Percentiles rank a stretch among this genome's conserved stretches.
Conservation (phyloP, 2,888 invertebrate species). For the Andrena bucephala region DNA sequence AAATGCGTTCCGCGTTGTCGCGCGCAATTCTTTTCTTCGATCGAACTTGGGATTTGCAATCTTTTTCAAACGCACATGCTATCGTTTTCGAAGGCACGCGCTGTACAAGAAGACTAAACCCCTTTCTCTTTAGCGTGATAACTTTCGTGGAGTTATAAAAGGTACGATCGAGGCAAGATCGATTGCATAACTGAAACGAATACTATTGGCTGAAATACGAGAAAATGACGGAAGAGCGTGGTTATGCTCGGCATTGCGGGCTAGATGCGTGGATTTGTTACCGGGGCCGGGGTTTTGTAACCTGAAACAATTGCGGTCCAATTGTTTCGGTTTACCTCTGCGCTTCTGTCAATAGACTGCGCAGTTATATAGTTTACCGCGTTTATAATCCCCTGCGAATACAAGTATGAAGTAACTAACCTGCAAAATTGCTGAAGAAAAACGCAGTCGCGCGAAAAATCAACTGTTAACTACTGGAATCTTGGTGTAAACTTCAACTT, state of each 20-base stretch:
- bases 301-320: constrained; percentile 52
- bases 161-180: neutral
- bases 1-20: neutral
- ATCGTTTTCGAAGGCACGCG: too few relatives aligned
- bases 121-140: too few relatives aligned
- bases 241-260: constrained; percentile 37
- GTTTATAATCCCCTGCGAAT: constrained; percentile 11
- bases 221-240: constrained; percentile 26
- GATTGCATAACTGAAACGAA: neutral
- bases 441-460: neutral
- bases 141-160: neutral
- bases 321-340: constrained; percentile 28
- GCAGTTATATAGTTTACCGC: constrained; percentile 18
- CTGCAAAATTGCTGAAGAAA: neutral
- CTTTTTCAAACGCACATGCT: neutral
- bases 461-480: neutral
- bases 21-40: neutral
- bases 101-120: too few relatives aligned
- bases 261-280: constrained; percentile 56
- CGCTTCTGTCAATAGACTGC: constrained; percentile 40
- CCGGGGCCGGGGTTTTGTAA: constrained; percentile 41
- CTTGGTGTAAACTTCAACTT: constrained; percentile 2
- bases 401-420: neutral
- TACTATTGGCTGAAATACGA: constrained; percentile 24
- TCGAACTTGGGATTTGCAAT: neutral